Evolutionary conservation across 2,888 invertebrate species (phyloP).

Genomic region (Galerucella nymphaeae): DNA sequence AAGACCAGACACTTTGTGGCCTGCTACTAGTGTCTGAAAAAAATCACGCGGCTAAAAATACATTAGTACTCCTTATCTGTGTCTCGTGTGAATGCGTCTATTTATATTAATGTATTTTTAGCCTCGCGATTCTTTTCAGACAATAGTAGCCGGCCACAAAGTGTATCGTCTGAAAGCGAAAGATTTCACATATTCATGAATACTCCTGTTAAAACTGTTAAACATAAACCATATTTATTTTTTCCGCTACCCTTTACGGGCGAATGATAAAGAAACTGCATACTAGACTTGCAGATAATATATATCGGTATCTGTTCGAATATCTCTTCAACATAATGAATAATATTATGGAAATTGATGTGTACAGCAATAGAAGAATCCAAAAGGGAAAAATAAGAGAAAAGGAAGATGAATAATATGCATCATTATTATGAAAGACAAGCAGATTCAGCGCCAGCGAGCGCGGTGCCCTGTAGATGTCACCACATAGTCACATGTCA

Average conservation of each 20-base stretch:
- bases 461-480: conserved; percentile 23
- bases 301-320: not conserved
- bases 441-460: conserved; percentile 14
- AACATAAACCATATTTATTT: too few species aligned
- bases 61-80: too few species aligned
- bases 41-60: too few species aligned
- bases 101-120: too few species aligned
- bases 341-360: conserved; percentile 30
- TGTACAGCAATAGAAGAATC: conserved; percentile 23
- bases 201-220: not conserved
- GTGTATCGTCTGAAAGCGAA: too few species aligned
- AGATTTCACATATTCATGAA: not conserved
- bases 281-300: not conserved
- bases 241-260: too few species aligned
- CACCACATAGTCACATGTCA: conserved; percentile 22
- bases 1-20: too few species aligned
- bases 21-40: too few species aligned
- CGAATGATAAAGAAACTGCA: not conserved
- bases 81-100: too few species aligned
- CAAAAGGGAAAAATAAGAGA: conserved; percentile 17
- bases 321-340: not conserved
- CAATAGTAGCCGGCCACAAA: too few species aligned
- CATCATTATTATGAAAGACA: conserved; percentile 32
- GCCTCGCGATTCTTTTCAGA: too few species aligned
- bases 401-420: conserved; percentile 21